Evolutionary conservation across 1,140 invertebrate genomes (phyloP), one percentile per base, ranked within the genome.

Genomic region (Orchestia grillus): DNA sequence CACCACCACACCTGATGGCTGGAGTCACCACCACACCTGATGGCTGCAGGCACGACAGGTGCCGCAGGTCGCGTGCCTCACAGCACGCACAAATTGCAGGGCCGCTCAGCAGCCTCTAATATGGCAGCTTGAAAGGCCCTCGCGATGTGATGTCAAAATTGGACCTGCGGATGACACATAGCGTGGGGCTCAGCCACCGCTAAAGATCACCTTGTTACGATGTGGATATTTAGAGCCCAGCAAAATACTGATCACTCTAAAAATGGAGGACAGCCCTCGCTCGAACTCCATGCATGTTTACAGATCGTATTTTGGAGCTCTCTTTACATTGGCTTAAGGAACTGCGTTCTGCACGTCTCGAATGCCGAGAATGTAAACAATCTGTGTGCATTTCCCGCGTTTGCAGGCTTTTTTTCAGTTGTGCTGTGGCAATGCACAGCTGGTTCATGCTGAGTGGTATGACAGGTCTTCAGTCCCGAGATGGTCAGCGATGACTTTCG

Each of bases 51-150:
- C 88, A 91, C 88, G 88, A 77, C 62, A 23, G 15, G 19, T 6
- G 19, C 47, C 47, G 42, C 43, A 47, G 36, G 19, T 94, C 92
- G 92, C 92, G 92, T 94, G 92, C 45, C 92, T 44, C 16, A 47
- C 16, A 47, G 40, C 6, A 45, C 19, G 6, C 44, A 94, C 47
- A 94, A 45, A 94, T 94, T 94, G 92, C 40, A 94, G 41, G 92
- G 44, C 88, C 4, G 92, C 44, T n/a, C 92, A 41, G 44, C n/a
- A 45, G 43, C 44, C 92, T 94, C 44, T 94, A 94, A 94, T 94
- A 94, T 40, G 36, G 43, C 92, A 94, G 44, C 92, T 94, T 94
- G 92, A 94, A 94, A 94, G 90, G 92, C 92, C 44, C 92, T 47
- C 44, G 44, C 0, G 44, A 47, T 40, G 6, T 94, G 92, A 94